Percentiles rank a stretch among this genome's conserved stretches.
Evolutionary conservation across 2,888 invertebrate species (phyloP).

Genomic region (Physocephala rufipes): DNA sequence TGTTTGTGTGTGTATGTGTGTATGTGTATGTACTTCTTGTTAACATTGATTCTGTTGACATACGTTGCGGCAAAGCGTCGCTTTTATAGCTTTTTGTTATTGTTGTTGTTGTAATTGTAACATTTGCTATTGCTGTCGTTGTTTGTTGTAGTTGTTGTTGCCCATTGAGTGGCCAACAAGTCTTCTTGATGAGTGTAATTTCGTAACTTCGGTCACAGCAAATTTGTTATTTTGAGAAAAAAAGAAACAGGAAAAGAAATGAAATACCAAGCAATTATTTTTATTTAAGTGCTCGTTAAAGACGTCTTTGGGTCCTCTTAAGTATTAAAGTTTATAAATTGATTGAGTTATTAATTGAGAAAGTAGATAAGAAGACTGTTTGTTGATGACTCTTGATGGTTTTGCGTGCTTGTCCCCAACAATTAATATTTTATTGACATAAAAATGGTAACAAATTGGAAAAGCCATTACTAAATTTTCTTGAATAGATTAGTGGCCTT

Average conservation of each 20-base stretch:
- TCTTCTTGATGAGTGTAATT: background rate
- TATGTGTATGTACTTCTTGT: background rate
- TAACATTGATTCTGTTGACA: constrained; percentile 26
- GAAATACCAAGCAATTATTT: constrained; percentile 56
- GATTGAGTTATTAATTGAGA: constrained; percentile 36
- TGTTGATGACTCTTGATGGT: too few relatives aligned
- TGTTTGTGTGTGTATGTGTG: constrained; percentile 6
- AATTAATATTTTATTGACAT: too few relatives aligned
- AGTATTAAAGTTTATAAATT: constrained; percentile 40
- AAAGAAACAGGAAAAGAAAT: constrained; percentile 26
- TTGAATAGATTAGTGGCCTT: too few relatives aligned
- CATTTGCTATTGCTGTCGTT: constrained; percentile 34
- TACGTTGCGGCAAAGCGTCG: background rate
- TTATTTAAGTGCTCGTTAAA: constrained; percentile 55
- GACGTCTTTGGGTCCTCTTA: constrained; percentile 46
- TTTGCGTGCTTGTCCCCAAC: too few relatives aligned
- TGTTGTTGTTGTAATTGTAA: constrained; percentile 20
- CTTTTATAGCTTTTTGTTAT: background rate
- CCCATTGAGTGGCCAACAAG: too few relatives aligned
- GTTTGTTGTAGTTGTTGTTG: constrained; percentile 1
- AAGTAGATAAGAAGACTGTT: too few relatives aligned
- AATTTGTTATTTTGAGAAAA: constrained; percentile 13
- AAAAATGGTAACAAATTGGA: too few relatives aligned
- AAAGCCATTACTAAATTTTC: too few relatives aligned
- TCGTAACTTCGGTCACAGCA: background rate